Conservation (phyloP, 2,888 invertebrate genomes). For the Amphipyra berbera region DNA sequence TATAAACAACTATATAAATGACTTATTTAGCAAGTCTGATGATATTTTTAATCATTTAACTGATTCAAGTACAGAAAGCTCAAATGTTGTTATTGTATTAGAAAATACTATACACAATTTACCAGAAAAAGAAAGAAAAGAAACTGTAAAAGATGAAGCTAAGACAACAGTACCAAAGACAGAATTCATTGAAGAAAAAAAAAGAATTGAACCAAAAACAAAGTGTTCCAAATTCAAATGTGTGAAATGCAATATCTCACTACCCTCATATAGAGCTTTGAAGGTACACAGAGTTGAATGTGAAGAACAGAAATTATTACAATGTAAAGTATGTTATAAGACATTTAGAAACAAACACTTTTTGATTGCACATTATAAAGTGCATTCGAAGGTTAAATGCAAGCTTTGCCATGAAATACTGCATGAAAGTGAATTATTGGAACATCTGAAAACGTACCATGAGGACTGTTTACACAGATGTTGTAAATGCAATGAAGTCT, state of each 20-base stretch:
- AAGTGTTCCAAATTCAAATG: slow-evolving; percentile 25
- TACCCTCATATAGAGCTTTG: slow-evolving; percentile 19
- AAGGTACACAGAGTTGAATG: slow-evolving; percentile 29
- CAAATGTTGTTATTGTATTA: slow-evolving; percentile 43
- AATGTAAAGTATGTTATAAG: slow-evolving; percentile 23
- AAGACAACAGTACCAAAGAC: background rate
- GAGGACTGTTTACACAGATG: slow-evolving; percentile 24
- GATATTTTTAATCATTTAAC: slow-evolving; percentile 31
- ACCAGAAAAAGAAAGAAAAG: background rate
- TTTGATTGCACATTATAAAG: slow-evolving; percentile 23
- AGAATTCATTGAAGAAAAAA: background rate
- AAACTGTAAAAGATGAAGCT: background rate
- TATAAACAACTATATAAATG: slow-evolving; percentile 24
- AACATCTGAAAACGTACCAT: slow-evolving; percentile 30
- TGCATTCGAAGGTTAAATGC: slow-evolving; percentile 36
- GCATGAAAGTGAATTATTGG: slow-evolving; percentile 17
- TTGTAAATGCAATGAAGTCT: slow-evolving; percentile 24
- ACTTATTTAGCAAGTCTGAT: slow-evolving; percentile 32
- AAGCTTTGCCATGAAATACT: slow-evolving; percentile 32
- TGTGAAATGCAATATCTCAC: slow-evolving; percentile 13
- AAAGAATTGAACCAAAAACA: background rate
- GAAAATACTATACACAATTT: slow-evolving; percentile 16
- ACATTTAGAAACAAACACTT: slow-evolving; percentile 20
- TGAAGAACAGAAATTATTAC: slow-evolving; percentile 2
- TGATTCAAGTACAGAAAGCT: slow-evolving; percentile 15